Evolutionary conservation across 2,888 invertebrate species (phyloP), one percentile per base, ranked within the genome.

Genomic region (Hydroisotoma schaefferi): DNA sequence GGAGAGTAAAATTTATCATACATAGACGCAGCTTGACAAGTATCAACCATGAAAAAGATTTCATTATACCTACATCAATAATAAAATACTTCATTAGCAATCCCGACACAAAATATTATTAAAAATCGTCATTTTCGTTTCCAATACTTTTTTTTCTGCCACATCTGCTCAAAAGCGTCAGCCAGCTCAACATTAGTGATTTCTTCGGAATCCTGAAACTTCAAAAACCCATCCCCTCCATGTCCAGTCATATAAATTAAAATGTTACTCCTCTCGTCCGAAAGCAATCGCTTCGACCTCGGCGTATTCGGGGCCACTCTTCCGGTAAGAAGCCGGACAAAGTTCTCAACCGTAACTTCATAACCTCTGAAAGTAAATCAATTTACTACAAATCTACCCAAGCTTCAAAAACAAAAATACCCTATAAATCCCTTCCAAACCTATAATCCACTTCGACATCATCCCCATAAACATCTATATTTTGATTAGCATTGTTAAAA

Each of bases 161-260:
- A 97, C 99, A 99, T 99, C 79, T 99, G 98, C 76, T 99, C 95
- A 56, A 99, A 83, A 20, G 98, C 98, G 84, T 99, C 98, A 20
- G 97, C 98, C 73, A 99, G 80, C 77, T 99, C 99, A 74, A 95
- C 92, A 77, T 92, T 95, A 2, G 98, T 98, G 23, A 99, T 91
- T 79, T 99, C 99, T 76, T 99, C 97, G 0, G 97, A 93, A 76
- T 99, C 98, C 80, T 99, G 99, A 76, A 99, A 99, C 78, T 99
- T 99, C 0, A 99, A 80, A 76, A 99, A 99, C 0, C 98, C 98
- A 80, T 99, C 98, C 20, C 99, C 99, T 4, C 99, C 99, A 76
- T 99, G 99, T 2, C 83, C 88, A 1, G 97, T 98, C 74, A 98
- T 83, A 76, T 98, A 98, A 63, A 98, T 90, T 1, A 99, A 81